Conservation (phyloP, 1,140 invertebrate species). For the Glomeris maerens region DNA sequence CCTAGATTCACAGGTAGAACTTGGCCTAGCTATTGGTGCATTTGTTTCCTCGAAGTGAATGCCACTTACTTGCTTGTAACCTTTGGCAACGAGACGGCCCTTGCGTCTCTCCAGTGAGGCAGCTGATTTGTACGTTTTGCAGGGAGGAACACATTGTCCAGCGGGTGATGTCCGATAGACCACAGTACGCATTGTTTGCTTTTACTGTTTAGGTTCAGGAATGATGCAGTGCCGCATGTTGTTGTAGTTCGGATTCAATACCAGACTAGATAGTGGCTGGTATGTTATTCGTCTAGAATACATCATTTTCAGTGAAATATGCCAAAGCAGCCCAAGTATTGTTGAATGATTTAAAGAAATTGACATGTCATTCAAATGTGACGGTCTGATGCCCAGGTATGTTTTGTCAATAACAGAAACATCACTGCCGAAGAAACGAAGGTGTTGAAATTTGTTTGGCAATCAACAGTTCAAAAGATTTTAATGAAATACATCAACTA, state of each 20-base stretch:
- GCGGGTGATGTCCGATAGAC: constrained; percentile 29
- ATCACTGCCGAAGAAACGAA: constrained; percentile 16
- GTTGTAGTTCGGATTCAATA: no score
- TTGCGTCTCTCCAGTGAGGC: constrained; percentile 25
- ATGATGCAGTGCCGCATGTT: no score
- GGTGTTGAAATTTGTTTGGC: constrained; percentile 6
- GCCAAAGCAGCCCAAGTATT: no score
- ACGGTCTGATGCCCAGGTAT: no score
- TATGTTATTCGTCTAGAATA: no score
- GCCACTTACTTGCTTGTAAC: constrained; percentile 26
- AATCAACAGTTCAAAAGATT: neutral
- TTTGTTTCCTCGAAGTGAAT: constrained; percentile 29
- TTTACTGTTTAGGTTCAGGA: constrained; percentile 24
- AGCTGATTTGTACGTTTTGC: no score
- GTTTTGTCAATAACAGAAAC: constrained; percentile 14
- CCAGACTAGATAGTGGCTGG: no score
- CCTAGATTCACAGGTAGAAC: constrained; percentile 22
- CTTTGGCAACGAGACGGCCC: no score
- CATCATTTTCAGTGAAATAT: no score
- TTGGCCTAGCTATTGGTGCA: constrained; percentile 23
- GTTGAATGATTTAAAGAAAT: no score
- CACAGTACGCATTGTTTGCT: constrained; percentile 27
- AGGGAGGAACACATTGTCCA: constrained; percentile 23
- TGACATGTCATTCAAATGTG: no score
- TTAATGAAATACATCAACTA: no score